phyloP scores from a whole-genome alignment of 2,797 vertebrate species.

The Eospalax fontanierii region DNA sequence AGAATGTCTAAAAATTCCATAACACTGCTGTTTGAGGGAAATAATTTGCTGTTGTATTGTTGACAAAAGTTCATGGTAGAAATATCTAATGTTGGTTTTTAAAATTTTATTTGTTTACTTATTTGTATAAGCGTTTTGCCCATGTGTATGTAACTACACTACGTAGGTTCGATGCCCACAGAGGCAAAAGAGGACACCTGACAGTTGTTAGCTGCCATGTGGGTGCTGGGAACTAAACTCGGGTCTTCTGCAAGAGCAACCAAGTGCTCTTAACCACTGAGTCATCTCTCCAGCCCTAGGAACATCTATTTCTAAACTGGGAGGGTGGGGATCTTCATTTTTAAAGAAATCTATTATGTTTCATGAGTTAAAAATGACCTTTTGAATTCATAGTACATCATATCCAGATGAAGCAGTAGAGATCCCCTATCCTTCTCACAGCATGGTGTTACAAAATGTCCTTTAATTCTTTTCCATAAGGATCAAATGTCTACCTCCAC shows the following conservation, averaged over 20 bases:
- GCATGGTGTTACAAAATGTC: slow-evolving; percentile 41
- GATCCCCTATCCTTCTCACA: background rate
- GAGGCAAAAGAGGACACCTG: too few relatives aligned
- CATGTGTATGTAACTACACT: background rate
- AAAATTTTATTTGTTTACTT: too few relatives aligned
- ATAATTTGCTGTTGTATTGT: background rate
- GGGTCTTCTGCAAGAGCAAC: too few relatives aligned
- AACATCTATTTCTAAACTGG: too few relatives aligned
- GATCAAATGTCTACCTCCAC: slow-evolving; percentile 72
- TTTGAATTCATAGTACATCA: background rate
- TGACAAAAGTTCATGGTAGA: background rate
- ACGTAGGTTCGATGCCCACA: too few relatives aligned
- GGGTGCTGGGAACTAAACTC: too few relatives aligned
- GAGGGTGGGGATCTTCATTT: background rate
- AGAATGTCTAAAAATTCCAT: background rate
- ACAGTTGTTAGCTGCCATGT: too few relatives aligned
- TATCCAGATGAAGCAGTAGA: background rate
- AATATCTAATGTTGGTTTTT: background rate
- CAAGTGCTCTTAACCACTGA: too few relatives aligned
- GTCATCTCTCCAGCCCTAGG: too few relatives aligned
- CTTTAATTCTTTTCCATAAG: slow-evolving; percentile 65
- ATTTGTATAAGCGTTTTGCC: background rate
- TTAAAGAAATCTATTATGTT: slow-evolving; percentile 36
- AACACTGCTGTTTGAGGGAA: background rate
- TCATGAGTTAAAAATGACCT: slow-evolving; percentile 31